Percentiles rank a stretch among this genome's conserved stretches.
Conservation (phyloP, 2,797 vertebrate genomes). For the Cetoscarus ocellatus region DNA sequence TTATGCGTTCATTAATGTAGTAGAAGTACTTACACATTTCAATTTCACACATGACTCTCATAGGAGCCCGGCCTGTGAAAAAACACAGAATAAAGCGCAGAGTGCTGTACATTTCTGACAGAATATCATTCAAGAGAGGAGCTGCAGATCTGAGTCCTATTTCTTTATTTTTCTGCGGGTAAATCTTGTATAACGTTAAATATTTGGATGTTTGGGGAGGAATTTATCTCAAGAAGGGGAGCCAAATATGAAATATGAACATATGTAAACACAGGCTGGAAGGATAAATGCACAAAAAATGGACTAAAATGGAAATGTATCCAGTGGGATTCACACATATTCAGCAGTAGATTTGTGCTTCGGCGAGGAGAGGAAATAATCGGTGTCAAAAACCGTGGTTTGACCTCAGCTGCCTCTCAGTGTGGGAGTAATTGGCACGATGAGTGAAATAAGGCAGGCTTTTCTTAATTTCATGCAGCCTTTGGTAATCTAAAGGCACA, state of each 20-base stretch:
- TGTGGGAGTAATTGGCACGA: slow-evolving; percentile 41
- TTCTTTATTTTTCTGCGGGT: not conserved
- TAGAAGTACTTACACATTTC: not conserved
- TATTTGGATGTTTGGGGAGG: not conserved
- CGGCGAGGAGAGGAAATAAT: slow-evolving; percentile 10
- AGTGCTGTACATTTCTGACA: not conserved
- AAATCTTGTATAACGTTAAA: not conserved
- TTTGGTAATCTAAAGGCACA: slow-evolving; percentile 33
- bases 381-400: slow-evolving; percentile 30
- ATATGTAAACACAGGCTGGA: not conserved
- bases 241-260: not conserved
- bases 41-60: not conserved
- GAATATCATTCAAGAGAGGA: not conserved
- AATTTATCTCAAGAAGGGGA: not conserved
- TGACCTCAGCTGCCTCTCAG: slow-evolving; percentile 37
- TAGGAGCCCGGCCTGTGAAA: not conserved
- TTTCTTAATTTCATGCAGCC: slow-evolving; percentile 20
- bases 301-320: not conserved
- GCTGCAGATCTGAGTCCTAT: not conserved
- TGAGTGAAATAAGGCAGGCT: slow-evolving; percentile 23
- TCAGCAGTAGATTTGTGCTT: not conserved
- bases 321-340: not conserved
- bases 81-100: not conserved
- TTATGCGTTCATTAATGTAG: not conserved
- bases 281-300: not conserved